Percentiles rank a stretch among this genome's conserved stretches.
Conservation (phyloP, 2,888 invertebrate genomes). For the Alsophila aescularia region DNA sequence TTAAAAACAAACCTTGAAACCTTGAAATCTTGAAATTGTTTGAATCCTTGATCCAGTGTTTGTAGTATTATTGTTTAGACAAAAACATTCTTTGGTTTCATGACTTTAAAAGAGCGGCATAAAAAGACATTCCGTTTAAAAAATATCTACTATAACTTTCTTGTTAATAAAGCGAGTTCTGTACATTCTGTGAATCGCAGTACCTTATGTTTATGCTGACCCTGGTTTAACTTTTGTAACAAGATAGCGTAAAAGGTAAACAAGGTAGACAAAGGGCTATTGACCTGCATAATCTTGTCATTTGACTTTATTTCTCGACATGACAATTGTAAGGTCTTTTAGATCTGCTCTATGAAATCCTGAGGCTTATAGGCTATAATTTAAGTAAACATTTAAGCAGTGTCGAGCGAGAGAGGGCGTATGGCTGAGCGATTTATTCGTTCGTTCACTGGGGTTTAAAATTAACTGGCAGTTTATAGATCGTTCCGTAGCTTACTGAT, state of each 20-base stretch:
- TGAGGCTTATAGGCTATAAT: not conserved
- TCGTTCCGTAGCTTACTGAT: no score
- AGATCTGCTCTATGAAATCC: not conserved
- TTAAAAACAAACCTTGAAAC: no score
- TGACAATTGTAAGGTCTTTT: not conserved
- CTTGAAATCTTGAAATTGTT: no score
- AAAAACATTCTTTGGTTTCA: no score
- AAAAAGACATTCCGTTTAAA: no score
- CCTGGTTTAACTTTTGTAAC: not conserved
- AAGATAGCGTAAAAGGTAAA: not conserved
- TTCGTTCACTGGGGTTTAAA: conserved; percentile 13
- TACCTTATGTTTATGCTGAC: not conserved
- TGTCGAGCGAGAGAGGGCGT: not conserved
- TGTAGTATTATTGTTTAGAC: no score
- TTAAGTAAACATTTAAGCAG: conserved; percentile 18
- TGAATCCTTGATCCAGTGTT: no score
- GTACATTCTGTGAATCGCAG: no score
- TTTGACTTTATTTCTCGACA: not conserved
- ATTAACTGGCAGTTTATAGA: conserved; percentile 3
- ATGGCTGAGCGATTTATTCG: conserved; percentile 14
- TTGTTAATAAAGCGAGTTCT: no score
- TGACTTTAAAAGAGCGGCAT: no score
- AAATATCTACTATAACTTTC: no score
- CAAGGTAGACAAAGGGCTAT: not conserved
- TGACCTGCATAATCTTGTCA: not conserved